Evolutionary conservation across 1,140 invertebrate genomes (phyloP).

Genomic region (Drosophila ironensis): DNA sequence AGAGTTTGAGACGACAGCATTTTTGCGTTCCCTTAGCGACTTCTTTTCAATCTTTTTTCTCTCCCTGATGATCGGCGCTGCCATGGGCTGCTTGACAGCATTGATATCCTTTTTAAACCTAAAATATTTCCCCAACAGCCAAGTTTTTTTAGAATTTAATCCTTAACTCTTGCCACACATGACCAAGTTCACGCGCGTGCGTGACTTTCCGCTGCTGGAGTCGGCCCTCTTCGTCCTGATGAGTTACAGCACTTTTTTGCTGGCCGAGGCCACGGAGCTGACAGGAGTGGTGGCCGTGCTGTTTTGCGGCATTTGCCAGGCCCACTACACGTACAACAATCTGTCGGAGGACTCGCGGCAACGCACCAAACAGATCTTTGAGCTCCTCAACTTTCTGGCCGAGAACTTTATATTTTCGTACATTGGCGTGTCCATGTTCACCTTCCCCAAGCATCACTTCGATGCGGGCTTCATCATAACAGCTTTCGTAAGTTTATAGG

Average conservation of each 20-base stretch:
- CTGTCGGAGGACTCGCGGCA: conserved; percentile 93
- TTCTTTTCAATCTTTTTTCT: conserved; percentile 96
- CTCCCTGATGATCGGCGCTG: conserved; percentile 94
- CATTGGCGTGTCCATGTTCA: conserved; percentile 99
- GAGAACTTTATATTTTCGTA: conserved; percentile 99
- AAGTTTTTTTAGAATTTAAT: conserved; percentile 7
- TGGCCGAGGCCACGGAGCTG: conserved; percentile 96
- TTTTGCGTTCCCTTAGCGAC: conserved; percentile 93
- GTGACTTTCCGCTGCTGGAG: conserved; percentile 97
- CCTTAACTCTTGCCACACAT: conserved; percentile 84
- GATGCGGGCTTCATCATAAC: conserved; percentile 95
- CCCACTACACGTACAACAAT: conserved; percentile 99
- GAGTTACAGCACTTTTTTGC: conserved; percentile 98
- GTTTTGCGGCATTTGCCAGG: conserved; percentile 99
- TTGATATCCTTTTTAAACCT: conserved; percentile 84
- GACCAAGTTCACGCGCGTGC: conserved; percentile 97
- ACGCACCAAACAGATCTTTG: conserved; percentile 97
- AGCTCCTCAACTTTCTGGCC: conserved; percentile 97
- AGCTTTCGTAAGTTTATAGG: conserved; percentile 90
- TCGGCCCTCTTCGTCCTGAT: conserved; percentile 98
- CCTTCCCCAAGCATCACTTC: conserved; percentile 97
- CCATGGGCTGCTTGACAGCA: conserved; percentile 96
- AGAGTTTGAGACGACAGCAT: conserved; percentile 93
- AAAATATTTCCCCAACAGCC: conserved; percentile 47
- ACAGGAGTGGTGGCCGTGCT: conserved; percentile 98